Evolutionary conservation across 2,888 invertebrate species (phyloP).

Genomic region (Notocelia uddmanniana): DNA sequence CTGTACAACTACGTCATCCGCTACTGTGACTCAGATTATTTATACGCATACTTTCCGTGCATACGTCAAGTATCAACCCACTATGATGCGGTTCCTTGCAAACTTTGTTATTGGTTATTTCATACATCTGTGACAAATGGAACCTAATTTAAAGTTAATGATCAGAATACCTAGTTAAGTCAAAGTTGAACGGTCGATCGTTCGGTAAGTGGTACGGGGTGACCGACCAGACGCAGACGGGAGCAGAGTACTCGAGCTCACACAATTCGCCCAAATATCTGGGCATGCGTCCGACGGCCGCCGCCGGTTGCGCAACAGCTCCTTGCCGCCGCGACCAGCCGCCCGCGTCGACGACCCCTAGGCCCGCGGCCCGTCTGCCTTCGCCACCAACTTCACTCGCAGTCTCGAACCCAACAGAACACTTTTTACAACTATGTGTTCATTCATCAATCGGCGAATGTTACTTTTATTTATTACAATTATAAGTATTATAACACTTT

Average conservation of each 20-base stretch:
- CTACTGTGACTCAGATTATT: constrained; percentile 30
- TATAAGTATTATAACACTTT: too few relatives aligned
- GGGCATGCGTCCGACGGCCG: constrained; percentile 62
- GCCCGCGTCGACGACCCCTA: constrained; percentile 44
- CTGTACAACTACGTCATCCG: constrained; percentile 16
- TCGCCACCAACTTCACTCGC: constrained; percentile 51
- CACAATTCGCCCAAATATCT: constrained; percentile 66
- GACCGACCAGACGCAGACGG: constrained; percentile 69
- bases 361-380: constrained; percentile 21
- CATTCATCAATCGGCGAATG: neutral
- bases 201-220: constrained; percentile 71
- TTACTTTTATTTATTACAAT: neutral
- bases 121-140: constrained; percentile 15
- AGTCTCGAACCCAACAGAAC: constrained; percentile 58
- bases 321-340: constrained; percentile 53
- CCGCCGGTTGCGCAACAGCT: constrained; percentile 65
- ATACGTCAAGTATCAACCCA: constrained; percentile 34
- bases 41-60: constrained; percentile 31
- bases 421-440: constrained; percentile 58
- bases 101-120: constrained; percentile 1
- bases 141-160: constrained; percentile 7
- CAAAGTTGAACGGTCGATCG: constrained; percentile 69
- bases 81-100: constrained; percentile 16
- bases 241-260: constrained; percentile 64
- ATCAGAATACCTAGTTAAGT: constrained; percentile 26